Evolutionary conservation across 1,140 invertebrate genomes (phyloP).

Genomic region (Procambarus clarkii): DNA sequence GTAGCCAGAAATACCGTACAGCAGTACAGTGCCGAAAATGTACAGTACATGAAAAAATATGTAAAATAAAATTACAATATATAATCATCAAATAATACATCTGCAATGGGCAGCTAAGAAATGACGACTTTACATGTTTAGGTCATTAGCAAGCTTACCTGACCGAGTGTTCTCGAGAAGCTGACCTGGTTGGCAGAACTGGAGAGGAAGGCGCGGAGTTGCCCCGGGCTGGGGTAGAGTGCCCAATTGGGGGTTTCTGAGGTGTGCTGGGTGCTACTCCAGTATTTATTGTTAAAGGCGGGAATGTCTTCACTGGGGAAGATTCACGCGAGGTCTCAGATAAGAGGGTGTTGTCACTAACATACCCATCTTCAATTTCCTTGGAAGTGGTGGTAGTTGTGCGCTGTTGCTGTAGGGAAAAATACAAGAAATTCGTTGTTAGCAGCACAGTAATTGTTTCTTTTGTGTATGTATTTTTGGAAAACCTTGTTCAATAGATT

Average conservation of each 20-base stretch:
- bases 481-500: too few relatives aligned
- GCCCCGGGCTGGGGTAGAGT: constrained; percentile 73
- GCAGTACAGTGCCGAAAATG: too few relatives aligned
- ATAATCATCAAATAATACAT: neutral
- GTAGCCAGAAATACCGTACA: too few relatives aligned
- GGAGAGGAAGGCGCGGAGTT: constrained; percentile 79
- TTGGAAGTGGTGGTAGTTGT: constrained; percentile 43
- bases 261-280: constrained; percentile 74
- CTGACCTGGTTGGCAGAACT: constrained; percentile 77
- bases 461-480: too few relatives aligned
- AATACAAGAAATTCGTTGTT: too few relatives aligned
- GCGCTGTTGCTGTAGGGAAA: constrained; percentile 44
- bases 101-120: neutral
- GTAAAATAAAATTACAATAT: neutral
- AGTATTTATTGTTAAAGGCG: constrained; percentile 83
- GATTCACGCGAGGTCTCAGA: constrained; percentile 75
- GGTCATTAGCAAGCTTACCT: constrained; percentile 67
- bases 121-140: constrained; percentile 3
- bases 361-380: constrained; percentile 81
- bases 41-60: neutral
- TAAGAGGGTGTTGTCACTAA: constrained; percentile 86
- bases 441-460: too few relatives aligned
- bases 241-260: constrained; percentile 73
- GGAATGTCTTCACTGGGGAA: constrained; percentile 75
- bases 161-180: constrained; percentile 68